phyloP scores from a whole-genome alignment of 2,888 invertebrate species.

The Lasioglossum pauxillum region DNA sequence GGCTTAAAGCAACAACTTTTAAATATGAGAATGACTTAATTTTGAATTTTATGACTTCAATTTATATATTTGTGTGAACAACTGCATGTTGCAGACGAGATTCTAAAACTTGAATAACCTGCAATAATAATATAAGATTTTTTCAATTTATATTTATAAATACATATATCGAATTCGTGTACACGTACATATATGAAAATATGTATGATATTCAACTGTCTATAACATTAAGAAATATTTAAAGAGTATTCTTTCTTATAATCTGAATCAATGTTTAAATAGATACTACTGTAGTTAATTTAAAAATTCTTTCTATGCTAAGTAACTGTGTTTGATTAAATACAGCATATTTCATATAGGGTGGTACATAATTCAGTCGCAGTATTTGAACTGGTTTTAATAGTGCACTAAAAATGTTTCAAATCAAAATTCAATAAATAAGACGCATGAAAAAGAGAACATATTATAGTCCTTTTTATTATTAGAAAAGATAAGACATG shows the following conservation, averaged over 20 bases:
- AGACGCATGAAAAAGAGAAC: background rate
- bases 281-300: slow-evolving; percentile 11
- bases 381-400: background rate
- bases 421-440: background rate
- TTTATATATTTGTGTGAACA: slow-evolving; percentile 18
- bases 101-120: slow-evolving; percentile 21
- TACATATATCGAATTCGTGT: slow-evolving; percentile 32
- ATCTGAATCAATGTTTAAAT: slow-evolving; percentile 19
- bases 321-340: slow-evolving; percentile 15
- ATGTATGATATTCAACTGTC: slow-evolving; percentile 30
- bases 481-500: background rate
- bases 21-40: slow-evolving; percentile 6
- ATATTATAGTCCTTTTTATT: background rate
- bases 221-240: slow-evolving; percentile 32
- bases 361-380: background rate
- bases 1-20: slow-evolving; percentile 52
- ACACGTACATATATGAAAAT: slow-evolving; percentile 24
- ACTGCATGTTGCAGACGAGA: slow-evolving; percentile 24
- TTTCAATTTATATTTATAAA: slow-evolving; percentile 35
- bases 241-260: slow-evolving; percentile 46
- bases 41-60: slow-evolving; percentile 16
- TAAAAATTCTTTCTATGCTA: background rate
- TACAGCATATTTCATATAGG: slow-evolving; percentile 20
- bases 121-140: slow-evolving; percentile 21
- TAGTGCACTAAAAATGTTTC: background rate